These are phyloP conservation scores for Pelecanoides urinatrix DNA, from an alignment of 2,113 vertebrate species.

Conservation along the genomic window DNA sequence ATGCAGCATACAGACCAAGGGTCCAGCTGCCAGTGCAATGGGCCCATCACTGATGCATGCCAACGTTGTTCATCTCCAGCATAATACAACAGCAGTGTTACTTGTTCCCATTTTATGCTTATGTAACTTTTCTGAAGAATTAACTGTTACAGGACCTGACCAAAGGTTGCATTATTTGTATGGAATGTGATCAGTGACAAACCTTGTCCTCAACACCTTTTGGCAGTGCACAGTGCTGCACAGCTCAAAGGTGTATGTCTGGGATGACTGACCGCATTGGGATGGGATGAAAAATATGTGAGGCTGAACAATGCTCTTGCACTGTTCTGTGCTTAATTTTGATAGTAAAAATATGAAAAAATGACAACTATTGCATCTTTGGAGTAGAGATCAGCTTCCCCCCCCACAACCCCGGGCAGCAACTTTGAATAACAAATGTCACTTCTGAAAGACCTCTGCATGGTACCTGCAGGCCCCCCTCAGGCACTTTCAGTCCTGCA, in stretches of 20 bases:
- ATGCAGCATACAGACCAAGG: background rate
- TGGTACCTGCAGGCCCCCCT: constrained; percentile 8
- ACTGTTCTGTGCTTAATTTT: background rate
- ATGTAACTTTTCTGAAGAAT: background rate
- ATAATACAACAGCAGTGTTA: background rate
- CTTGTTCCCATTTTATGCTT: background rate
- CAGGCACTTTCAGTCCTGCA: background rate
- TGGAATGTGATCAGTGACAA: background rate
- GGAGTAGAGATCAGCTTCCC: background rate
- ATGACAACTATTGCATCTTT: background rate
- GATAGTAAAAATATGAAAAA: background rate
- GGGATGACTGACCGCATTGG: background rate
- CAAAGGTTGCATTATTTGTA: background rate
- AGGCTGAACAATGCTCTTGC: accelerated
- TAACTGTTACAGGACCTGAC: background rate
- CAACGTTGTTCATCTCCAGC: background rate
- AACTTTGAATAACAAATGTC: constrained; percentile 17
- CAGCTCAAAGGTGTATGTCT: accelerated
- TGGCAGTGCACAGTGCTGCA: background rate
- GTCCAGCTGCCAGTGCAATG: background rate
- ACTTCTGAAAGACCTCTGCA: background rate
- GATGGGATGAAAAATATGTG: background rate
- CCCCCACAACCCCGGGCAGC: background rate
- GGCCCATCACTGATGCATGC: background rate
- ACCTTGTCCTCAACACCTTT: background rate